Percentiles rank a stretch among this genome's conserved stretches.
Conservation (phyloP, 2,888 invertebrate species). For the Tanypteryx hageni region DNA sequence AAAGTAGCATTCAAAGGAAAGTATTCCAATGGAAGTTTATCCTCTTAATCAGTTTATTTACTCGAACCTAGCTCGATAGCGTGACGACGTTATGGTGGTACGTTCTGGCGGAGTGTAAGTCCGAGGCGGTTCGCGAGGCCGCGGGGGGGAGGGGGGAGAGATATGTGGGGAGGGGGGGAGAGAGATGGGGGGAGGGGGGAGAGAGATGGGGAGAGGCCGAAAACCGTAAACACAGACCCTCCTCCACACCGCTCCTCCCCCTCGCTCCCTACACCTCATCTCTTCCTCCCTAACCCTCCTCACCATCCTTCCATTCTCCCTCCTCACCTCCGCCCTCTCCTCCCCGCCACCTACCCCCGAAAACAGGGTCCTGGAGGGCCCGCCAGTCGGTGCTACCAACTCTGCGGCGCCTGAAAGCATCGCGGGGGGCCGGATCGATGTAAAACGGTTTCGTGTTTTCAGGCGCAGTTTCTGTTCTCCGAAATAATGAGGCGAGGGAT, state of each 20-base stretch:
- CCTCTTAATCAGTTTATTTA: background rate
- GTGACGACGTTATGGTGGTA: background rate
- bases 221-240: background rate
- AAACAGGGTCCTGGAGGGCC: conserved; percentile 17
- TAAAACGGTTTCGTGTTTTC: conserved; percentile 34
- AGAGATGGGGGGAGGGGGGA: background rate
- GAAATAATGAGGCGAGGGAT: background rate
- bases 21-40: too few species aligned
- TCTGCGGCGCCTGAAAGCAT: background rate
- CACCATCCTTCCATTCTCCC: background rate
- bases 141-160: background rate
- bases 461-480: background rate
- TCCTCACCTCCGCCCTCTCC: conserved; percentile 65
- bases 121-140: background rate
- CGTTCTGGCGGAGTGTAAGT: background rate
- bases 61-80: background rate
- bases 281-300: background rate
- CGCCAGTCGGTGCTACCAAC: conserved; percentile 53
- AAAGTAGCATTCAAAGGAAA: too few species aligned
- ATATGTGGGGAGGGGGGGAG: too few species aligned
- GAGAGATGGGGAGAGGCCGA: background rate
- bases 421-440: conserved; percentile 30
- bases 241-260: background rate
- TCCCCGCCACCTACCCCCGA: conserved; percentile 39
- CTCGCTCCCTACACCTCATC: background rate